A percentile compares a stretch with the other conserved stretches of the same genome.
phyloP scores from a whole-genome alignment of 2,113 vertebrate genomes.

The Caloenas nicobarica region DNA sequence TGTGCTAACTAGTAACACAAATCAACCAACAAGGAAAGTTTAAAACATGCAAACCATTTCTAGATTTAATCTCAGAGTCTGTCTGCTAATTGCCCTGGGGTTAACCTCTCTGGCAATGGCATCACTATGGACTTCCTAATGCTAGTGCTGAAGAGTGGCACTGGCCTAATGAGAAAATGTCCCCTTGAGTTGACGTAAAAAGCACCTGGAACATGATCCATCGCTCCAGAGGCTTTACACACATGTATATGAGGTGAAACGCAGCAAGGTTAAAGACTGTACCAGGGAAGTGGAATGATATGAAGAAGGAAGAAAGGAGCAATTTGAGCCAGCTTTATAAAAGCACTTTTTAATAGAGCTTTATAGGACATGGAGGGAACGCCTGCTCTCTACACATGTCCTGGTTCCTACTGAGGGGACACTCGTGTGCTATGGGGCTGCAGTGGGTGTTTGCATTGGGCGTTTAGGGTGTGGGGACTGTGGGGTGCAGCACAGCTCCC shows the following conservation, averaged over 20 bases:
- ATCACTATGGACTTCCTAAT: neutral
- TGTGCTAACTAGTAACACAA: neutral
- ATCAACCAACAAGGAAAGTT: neutral
- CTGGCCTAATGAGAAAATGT: rapidly evolving
- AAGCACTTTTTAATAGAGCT: neutral
- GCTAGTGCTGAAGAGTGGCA: neutral
- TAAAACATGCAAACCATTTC: neutral
- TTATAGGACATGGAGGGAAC: neutral
- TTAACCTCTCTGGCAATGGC: neutral
- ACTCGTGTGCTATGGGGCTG: rapidly evolving
- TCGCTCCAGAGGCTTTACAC: neutral
- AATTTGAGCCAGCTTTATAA: rapidly evolving
- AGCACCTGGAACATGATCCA: neutral
- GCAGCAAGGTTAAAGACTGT: neutral
- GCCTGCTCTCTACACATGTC: rapidly evolving
- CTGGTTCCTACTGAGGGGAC: rapidly evolving
- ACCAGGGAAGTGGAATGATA: neutral
- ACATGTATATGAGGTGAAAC: neutral
- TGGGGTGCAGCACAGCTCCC: rapidly evolving
- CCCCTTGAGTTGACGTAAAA: neutral
- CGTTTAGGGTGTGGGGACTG: neutral
- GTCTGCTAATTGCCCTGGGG: neutral
- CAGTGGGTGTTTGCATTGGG: neutral
- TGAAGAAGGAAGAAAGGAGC: neutral
- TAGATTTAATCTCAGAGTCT: neutral